Evolutionary conservation across 2,113 vertebrate species (phyloP).

Genomic region (Elaphurus davidianus): DNA sequence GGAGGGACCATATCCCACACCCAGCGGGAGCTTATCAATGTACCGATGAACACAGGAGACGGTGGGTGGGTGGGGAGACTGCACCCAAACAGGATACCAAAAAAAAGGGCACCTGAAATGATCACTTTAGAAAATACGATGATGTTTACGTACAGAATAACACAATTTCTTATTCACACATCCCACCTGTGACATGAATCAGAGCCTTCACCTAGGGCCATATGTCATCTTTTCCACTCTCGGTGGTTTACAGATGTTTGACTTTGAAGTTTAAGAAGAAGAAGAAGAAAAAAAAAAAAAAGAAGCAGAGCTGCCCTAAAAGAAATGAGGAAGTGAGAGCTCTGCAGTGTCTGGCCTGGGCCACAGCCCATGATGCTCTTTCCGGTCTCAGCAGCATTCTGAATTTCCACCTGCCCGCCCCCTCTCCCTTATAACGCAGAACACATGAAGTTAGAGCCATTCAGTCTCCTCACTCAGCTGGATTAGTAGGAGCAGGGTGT

Average conservation of each 20-base stretch:
- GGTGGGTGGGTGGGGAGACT: background rate
- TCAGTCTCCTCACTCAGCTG: constrained; percentile 74
- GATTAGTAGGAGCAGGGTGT: constrained; percentile 77
- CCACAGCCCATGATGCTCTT: constrained; percentile 87
- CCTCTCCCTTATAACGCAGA: constrained; percentile 80
- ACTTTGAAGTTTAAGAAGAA: constrained; percentile 11
- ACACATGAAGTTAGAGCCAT: constrained; percentile 12
- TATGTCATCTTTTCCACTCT: constrained; percentile 81
- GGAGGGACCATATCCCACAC: background rate
- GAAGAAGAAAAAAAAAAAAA: background rate
- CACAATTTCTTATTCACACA: constrained; percentile 55
- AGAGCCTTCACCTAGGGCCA: constrained; percentile 66
- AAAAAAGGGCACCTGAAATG: background rate
- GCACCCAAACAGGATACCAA: background rate
- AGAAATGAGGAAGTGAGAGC: constrained; percentile 88
- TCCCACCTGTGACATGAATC: constrained; percentile 76
- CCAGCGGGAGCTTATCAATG: background rate
- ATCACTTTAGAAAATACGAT: constrained; percentile 50
- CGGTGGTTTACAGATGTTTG: constrained; percentile 56
- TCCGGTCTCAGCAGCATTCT: constrained; percentile 86
- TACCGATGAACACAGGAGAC: background rate
- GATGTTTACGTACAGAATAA: constrained; percentile 53
- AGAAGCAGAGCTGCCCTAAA: constrained; percentile 59
- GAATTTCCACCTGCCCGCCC: constrained; percentile 86
- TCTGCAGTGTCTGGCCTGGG: constrained; percentile 49